phyloP scores from a whole-genome alignment of 1,140 invertebrate genomes.

The Acromyrmex echinatior region DNA sequence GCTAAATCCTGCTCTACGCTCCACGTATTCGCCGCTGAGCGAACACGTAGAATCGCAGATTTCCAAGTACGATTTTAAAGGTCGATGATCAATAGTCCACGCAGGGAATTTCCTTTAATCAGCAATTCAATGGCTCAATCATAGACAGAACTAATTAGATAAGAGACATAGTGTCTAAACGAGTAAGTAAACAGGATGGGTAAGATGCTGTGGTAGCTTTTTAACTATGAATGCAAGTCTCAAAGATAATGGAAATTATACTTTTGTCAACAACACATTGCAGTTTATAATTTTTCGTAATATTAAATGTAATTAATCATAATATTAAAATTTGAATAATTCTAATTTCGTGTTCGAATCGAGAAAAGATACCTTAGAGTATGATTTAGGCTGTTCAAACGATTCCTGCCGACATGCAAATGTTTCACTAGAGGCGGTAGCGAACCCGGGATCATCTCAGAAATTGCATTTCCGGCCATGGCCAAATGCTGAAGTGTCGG shows the following conservation, averaged over 20 bases:
- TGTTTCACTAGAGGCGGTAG: conserved; percentile 89
- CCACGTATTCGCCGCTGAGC: neutral
- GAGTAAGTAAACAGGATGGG: conserved; percentile 67
- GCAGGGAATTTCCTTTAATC: conserved; percentile 44
- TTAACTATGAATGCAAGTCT: neutral
- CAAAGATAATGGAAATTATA: neutral
- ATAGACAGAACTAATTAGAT: conserved; percentile 65
- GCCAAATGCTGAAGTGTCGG: conserved; percentile 90
- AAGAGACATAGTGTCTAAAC: conserved; percentile 44
- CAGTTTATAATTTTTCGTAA: neutral
- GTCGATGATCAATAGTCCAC: conserved; percentile 33
- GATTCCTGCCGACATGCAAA: conserved; percentile 91
- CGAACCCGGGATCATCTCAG: conserved; percentile 89
- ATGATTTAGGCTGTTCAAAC: conserved; percentile 90
- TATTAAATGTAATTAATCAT: neutral
- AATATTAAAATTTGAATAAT: neutral
- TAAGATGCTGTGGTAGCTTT: conserved; percentile 23
- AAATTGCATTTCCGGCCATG: conserved; percentile 91
- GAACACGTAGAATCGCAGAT: neutral
- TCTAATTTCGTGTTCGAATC: neutral
- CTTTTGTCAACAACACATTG: neutral
- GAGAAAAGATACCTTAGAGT: conserved; percentile 87
- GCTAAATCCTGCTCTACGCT: neutral
- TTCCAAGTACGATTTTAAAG: conserved; percentile 26
- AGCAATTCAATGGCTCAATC: conserved; percentile 45